Evolutionary conservation across 2,113 vertebrate species (phyloP).

Genomic region (Pteruthius melanotis): DNA sequence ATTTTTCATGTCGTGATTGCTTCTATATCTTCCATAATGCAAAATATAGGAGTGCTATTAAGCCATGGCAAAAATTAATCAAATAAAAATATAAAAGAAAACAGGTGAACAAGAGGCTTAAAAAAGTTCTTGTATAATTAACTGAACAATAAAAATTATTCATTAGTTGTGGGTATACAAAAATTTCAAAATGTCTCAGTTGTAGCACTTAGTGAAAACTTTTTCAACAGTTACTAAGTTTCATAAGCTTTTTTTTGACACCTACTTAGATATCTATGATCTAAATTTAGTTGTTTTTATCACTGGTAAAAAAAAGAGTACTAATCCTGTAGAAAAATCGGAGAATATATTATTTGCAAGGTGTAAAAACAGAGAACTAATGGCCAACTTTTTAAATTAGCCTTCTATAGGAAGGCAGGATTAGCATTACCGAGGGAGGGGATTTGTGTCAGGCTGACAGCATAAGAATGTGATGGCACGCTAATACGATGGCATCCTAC

Average conservation of each 20-base stretch:
- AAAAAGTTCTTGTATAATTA: neutral
- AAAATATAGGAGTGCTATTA: neutral
- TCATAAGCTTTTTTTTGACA: neutral
- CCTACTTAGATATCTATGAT: neutral
- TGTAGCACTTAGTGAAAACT: neutral
- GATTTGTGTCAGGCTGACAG: neutral
- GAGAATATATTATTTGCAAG: neutral
- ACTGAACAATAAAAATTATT: neutral
- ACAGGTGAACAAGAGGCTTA: neutral
- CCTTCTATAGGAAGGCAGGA: neutral
- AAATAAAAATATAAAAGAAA: neutral
- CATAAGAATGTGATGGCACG: neutral
- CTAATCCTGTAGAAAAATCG: neutral
- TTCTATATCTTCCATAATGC: neutral
- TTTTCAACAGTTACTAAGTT: neutral
- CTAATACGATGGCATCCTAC: neutral
- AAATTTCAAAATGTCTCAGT: neutral
- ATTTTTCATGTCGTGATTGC: neutral
- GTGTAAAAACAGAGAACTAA: neutral
- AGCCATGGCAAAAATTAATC: neutral
- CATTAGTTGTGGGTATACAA: neutral
- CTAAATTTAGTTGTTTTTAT: neutral
- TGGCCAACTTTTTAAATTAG: neutral
- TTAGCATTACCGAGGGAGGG: neutral
- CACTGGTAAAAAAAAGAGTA: neutral